A percentile compares a stretch with the other conserved stretches of the same genome.
phyloP scores from a whole-genome alignment of 2,797 vertebrate genomes.

The Esox lucius region DNA sequence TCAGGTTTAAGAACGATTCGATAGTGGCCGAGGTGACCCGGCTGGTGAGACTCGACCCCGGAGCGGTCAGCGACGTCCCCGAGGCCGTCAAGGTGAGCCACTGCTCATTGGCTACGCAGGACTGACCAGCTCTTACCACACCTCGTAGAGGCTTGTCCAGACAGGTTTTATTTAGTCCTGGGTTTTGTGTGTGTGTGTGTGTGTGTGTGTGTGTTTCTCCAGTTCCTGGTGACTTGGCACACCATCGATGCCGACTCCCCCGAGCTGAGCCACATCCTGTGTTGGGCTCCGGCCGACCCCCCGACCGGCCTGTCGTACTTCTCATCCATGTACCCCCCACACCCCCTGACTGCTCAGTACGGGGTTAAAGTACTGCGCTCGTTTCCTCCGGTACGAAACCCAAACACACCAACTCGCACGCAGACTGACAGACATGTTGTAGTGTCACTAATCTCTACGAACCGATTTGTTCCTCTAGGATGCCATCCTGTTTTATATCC shows the following conservation, averaged over 20 bases:
- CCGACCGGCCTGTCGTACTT: constrained; percentile 97
- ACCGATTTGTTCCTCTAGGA: constrained; percentile 72
- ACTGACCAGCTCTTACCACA: neutral
- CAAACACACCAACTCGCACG: neutral
- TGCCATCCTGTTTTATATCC: constrained; percentile 98
- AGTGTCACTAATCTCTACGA: too few relatives aligned
- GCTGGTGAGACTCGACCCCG: constrained; percentile 91
- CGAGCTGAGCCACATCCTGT: constrained; percentile 93
- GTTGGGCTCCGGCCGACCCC: constrained; percentile 93
- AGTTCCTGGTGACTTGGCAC: constrained; percentile 98
- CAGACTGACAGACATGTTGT: neutral
- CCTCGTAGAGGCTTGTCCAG: neutral
- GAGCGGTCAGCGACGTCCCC: constrained; percentile 90
- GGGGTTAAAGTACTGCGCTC: constrained; percentile 95
- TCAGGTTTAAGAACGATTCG: constrained; percentile 96
- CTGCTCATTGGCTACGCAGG: neutral
- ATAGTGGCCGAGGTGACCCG: constrained; percentile 95
- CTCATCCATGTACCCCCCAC: constrained; percentile 96
- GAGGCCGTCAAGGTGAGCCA: constrained; percentile 91
- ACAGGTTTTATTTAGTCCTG: too few relatives aligned
- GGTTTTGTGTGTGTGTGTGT: neutral
- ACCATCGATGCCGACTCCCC: constrained; percentile 96
- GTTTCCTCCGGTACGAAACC: constrained; percentile 86
- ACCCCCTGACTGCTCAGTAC: constrained; percentile 94
- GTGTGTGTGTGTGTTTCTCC: neutral